Evolutionary conservation across 2,888 invertebrate species (phyloP).

Genomic region (Himalopsyche japonica): DNA sequence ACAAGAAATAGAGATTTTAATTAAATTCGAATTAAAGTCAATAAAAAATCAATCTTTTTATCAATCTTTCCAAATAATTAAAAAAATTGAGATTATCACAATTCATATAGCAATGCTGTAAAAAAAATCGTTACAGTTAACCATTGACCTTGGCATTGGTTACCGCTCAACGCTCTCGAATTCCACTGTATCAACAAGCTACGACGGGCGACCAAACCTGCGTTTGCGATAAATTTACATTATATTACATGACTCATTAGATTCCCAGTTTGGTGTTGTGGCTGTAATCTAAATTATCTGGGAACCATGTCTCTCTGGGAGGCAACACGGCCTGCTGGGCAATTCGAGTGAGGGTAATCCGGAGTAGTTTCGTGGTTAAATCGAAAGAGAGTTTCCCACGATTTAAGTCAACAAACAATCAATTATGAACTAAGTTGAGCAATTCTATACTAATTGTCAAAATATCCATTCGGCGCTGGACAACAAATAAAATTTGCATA

Average conservation of each 20-base stretch:
- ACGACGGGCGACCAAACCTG: not conserved
- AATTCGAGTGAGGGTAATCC: not conserved
- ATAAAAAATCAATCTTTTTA: no score
- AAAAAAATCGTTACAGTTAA: no score
- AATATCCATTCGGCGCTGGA: no score
- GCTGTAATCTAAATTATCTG: not conserved
- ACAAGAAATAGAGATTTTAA: no score
- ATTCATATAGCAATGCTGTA: no score
- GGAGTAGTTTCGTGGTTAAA: not conserved
- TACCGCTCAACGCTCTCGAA: not conserved
- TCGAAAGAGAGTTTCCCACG: not conserved
- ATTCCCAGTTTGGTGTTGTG: not conserved
- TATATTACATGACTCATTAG: not conserved
- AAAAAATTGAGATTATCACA: no score
- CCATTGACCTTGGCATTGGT: no score
- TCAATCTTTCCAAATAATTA: no score
- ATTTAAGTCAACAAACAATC: not conserved
- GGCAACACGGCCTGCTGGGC: not conserved
- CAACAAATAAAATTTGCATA: no score
- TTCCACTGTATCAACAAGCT: not conserved
- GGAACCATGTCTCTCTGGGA: not conserved
- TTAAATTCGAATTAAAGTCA: no score
- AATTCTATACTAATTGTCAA: not conserved
- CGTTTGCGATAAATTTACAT: not conserved
- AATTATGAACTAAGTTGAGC: not conserved